These are phyloP conservation scores for Aurelia sp. DNA, from an alignment of 30 jellyfish, hydroid and myxozoan genomes.

Conservation along the genomic window DNA sequence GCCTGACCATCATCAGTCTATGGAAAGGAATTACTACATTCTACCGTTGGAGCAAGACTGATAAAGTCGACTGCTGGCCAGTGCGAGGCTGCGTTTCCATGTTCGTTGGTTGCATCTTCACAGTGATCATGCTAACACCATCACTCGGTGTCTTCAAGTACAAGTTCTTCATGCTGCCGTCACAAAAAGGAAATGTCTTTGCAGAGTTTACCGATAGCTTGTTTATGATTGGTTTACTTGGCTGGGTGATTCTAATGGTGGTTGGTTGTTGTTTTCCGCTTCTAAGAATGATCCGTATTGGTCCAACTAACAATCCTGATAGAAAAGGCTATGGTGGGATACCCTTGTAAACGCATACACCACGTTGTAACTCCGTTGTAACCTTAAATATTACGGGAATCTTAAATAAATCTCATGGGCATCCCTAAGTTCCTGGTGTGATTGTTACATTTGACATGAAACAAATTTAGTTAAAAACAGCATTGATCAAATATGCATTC, in stretches of 20 bases:
- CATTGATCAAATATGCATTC: too few relatives aligned
- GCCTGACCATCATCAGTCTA: conserved; percentile 77
- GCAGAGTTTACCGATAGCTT: conserved; percentile 87
- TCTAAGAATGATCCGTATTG: conserved; percentile 79
- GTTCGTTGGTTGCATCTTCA: conserved; percentile 86
- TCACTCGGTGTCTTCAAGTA: conserved; percentile 91
- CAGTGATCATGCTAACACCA: conserved; percentile 88
- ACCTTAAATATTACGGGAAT: too few relatives aligned
- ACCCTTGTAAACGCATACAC: conserved; percentile 7
- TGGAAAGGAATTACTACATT: conserved; percentile 97
- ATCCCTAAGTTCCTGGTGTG: too few relatives aligned
- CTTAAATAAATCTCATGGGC: too few relatives aligned
- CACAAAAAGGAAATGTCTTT: conserved; percentile 78
- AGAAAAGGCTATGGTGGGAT: conserved; percentile 66
- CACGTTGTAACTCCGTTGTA: too few relatives aligned
- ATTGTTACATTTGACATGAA: too few relatives aligned
- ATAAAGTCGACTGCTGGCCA: conserved; percentile 97
- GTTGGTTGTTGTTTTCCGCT: conserved; percentile 96
- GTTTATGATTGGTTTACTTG: conserved; percentile 91
- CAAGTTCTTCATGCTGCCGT: conserved; percentile 86
- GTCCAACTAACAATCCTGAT: conserved; percentile 72
- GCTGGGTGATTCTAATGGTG: conserved; percentile 88
- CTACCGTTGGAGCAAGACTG: conserved; percentile 96
- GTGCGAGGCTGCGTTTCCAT: conserved; percentile 95
- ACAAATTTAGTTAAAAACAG: too few relatives aligned